These are phyloP conservation scores for Hepsetus odoe DNA, from an alignment of 2,113 vertebrate species.

Conservation along the genomic window DNA sequence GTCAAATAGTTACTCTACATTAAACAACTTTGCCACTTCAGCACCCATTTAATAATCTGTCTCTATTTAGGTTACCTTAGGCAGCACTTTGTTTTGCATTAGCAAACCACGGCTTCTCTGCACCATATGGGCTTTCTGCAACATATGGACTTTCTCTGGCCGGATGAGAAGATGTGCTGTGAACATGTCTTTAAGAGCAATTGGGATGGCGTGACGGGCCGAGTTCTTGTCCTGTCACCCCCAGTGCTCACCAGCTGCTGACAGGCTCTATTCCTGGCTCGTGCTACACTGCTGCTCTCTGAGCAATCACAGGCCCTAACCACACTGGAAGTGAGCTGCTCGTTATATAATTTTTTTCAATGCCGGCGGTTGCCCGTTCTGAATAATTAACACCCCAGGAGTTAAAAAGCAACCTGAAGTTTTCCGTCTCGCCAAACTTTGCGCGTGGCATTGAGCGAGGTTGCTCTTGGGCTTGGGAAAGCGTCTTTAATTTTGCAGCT, in stretches of 20 bases:
- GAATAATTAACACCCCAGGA: slow-evolving; percentile 39
- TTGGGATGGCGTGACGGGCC: slow-evolving; percentile 62
- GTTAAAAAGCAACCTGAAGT: slow-evolving; percentile 23
- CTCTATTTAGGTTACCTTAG: not conserved
- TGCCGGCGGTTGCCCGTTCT: slow-evolving; percentile 31
- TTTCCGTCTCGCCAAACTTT: slow-evolving; percentile 27
- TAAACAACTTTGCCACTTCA: not conserved
- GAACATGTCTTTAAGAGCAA: slow-evolving; percentile 37
- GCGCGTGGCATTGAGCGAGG: not conserved
- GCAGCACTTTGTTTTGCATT: not conserved
- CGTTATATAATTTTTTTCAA: slow-evolving; percentile 28
- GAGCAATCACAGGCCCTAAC: slow-evolving; percentile 49
- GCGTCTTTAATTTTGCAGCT: slow-evolving; percentile 7
- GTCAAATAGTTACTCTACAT: not conserved
- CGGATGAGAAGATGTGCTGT: slow-evolving; percentile 17
- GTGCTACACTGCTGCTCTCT: slow-evolving; percentile 60
- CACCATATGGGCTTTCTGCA: not conserved
- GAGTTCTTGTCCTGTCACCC: slow-evolving; percentile 66
- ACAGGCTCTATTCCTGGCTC: slow-evolving; percentile 68
- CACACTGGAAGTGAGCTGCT: slow-evolving; percentile 24
- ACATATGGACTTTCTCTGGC: slow-evolving; percentile 1
- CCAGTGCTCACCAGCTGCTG: slow-evolving; percentile 63
- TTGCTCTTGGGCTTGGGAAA: slow-evolving; percentile 24
- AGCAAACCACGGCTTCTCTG: not conserved
- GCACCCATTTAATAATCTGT: not conserved